Evolutionary conservation across 2,113 vertebrate species (phyloP), one percentile per base, ranked within the genome.

Genomic region (Asarcornis scutulata): DNA sequence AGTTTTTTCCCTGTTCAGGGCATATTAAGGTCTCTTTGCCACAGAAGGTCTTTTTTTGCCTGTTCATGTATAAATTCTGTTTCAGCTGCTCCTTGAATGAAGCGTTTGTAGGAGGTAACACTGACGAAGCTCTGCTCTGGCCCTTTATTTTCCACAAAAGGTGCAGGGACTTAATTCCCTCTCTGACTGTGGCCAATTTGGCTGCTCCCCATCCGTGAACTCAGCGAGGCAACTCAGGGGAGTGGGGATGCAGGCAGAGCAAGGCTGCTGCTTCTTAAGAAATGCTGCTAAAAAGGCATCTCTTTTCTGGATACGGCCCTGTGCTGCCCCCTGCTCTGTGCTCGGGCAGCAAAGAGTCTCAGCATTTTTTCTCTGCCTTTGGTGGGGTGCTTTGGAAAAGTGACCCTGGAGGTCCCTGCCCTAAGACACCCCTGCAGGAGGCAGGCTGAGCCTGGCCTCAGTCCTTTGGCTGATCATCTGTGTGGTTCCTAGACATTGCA

Each of bases 311-410:
- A 67, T 18, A 6, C 29, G 48, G 53, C 17, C 50, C 77, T 25
- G 23, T 1, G n/a, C 0, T 92, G 80, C 60, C 52, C 86, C 73
- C 64, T 88, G 89, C 72, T 66, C 68, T 60, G 3, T 1, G 18
- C 66, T 60, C 38, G 64, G 42, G 50, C 56, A 13, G 0, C 63
- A 42, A 14, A 71, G 34, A 68, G 26, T 29, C 50, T 68, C 86
- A 6, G 48, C 22, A 36, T 4, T 62, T 50, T 6, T 48, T 1
- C 1, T 23, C 68, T 0, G 0, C 4, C 36, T 68, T 88, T 75
- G 29, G 71, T 63, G 71, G 76, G 89, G 32, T 34, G 76, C 80
- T 91, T 21, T 62, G 63, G 83, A 59, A 71, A 59, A 77, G 55
- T 2, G 50, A 17, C 50, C 68, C 72, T 82, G 17, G 83, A 50